Evolutionary conservation across 1,140 invertebrate genomes (phyloP).

Genomic region (Neodiprion lecontei): DNA sequence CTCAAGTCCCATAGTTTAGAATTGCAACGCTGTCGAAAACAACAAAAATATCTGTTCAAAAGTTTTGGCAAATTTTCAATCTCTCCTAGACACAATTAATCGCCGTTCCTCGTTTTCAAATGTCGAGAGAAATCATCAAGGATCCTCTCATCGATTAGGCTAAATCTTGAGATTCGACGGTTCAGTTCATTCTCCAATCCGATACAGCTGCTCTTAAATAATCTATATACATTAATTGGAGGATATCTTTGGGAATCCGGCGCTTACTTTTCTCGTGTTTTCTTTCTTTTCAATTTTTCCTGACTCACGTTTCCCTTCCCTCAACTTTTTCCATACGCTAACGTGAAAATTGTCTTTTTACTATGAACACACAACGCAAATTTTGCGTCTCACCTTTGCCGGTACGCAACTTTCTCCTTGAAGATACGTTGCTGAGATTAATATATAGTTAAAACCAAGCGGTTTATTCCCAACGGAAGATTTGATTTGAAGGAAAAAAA

Average conservation of each 20-base stretch:
- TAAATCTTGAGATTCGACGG: slow-evolving; percentile 15
- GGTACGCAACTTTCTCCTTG: neutral
- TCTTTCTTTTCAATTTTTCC: slow-evolving; percentile 23
- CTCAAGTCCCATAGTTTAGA: slow-evolving; percentile 30
- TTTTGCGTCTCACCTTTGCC: neutral
- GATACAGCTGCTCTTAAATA: neutral
- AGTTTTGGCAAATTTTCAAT: slow-evolving; percentile 1
- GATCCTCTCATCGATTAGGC: neutral
- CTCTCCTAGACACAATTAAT: neutral
- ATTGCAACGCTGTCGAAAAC: slow-evolving; percentile 23
- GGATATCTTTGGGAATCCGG: neutral
- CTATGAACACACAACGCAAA: neutral
- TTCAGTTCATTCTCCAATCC: slow-evolving; percentile 20
- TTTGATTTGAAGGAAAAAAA: no score
- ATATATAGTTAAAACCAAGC: no score
- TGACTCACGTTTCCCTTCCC: neutral
- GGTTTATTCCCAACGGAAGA: no score
- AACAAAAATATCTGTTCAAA: slow-evolving; percentile 16
- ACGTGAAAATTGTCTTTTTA: neutral
- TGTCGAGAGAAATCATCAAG: neutral
- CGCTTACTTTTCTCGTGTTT: slow-evolving; percentile 15
- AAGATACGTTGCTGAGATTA: no score
- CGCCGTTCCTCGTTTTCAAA: neutral
- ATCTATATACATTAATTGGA: slow-evolving; percentile 12
- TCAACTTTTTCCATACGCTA: neutral